A percentile compares a stretch with the other conserved stretches of the same genome.
Conservation (phyloP, 2,888 invertebrate genomes). For the Drosophila dives region DNA sequence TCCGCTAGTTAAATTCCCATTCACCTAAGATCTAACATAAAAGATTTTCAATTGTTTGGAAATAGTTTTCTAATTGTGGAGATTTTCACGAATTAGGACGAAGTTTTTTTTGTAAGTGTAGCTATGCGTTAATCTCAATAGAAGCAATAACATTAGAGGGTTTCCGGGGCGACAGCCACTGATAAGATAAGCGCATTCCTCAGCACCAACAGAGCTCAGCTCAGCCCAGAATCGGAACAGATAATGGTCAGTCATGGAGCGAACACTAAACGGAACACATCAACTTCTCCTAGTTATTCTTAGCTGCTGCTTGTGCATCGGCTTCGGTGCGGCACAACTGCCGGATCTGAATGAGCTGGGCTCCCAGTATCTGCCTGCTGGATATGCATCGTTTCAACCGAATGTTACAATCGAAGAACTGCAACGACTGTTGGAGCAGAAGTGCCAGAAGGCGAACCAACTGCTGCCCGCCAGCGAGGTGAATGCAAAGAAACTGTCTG, state of each 20-base stretch:
- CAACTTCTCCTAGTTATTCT: constrained; percentile 16
- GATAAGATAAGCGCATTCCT: constrained; percentile 43
- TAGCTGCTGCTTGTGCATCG: constrained; percentile 19
- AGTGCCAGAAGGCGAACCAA: constrained; percentile 88
- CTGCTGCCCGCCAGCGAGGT: constrained; percentile 65
- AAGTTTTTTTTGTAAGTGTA: not conserved
- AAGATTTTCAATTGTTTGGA: not conserved
- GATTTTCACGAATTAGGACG: not conserved
- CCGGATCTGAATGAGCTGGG: constrained; percentile 52
- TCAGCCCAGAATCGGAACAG: not conserved
- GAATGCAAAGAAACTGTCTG: constrained; percentile 42
- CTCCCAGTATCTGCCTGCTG: constrained; percentile 65
- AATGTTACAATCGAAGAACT: constrained; percentile 84
- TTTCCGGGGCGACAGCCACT: not conserved
- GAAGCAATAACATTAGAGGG: constrained; percentile 14
- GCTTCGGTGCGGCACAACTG: constrained; percentile 28
- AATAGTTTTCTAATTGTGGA: not conserved
- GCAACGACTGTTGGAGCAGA: constrained; percentile 86
- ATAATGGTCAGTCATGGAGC: constrained; percentile 48
- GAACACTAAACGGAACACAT: constrained; percentile 43
- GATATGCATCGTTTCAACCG: constrained; percentile 28
- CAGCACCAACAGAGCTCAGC: not conserved
- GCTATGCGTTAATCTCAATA: constrained; percentile 20
- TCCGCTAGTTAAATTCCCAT: too few species aligned
- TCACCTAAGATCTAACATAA: not conserved